Percentiles rank a stretch among this genome's conserved stretches.
These are phyloP conservation scores for Buathra laborator DNA, from an alignment of 2,888 invertebrate species.

Conservation along the genomic window DNA sequence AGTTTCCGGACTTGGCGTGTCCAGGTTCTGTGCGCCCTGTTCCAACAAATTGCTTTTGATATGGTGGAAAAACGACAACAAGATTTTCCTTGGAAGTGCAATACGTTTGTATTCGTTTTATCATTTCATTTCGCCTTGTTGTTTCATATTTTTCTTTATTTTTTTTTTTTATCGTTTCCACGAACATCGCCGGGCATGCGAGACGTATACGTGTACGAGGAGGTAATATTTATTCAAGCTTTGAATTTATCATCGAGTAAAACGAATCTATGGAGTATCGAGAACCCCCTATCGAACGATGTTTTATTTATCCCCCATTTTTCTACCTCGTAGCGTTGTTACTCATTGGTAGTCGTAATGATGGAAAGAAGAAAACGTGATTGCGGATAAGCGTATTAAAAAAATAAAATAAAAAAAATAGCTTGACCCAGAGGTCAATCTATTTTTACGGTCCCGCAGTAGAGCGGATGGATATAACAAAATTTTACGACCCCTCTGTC, in stretches of 20 bases:
- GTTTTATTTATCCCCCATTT: background rate
- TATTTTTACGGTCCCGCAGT: conserved; percentile 3
- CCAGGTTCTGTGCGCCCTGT: background rate
- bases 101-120: background rate
- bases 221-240: background rate
- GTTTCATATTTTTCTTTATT: too few relatives aligned
- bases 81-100: conserved; percentile 3
- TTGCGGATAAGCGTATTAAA: background rate
- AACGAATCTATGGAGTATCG: background rate
- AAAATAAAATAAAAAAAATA: conserved; percentile 1
- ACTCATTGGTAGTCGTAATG: background rate
- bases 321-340: background rate
- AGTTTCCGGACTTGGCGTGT: background rate
- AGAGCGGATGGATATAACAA: background rate
- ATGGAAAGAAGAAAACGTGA: background rate
- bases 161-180: background rate
- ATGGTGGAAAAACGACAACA: background rate
- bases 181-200: background rate
- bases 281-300: background rate
- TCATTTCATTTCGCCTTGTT: conserved; percentile 5
- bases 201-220: background rate
- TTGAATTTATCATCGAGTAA: background rate
- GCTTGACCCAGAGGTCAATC: background rate
- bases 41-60: conserved; percentile 14
- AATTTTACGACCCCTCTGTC: conserved; percentile 15